Evolutionary conservation across 2,888 invertebrate genomes (phyloP).

Genomic region (Lasioglossum oenotherae): DNA sequence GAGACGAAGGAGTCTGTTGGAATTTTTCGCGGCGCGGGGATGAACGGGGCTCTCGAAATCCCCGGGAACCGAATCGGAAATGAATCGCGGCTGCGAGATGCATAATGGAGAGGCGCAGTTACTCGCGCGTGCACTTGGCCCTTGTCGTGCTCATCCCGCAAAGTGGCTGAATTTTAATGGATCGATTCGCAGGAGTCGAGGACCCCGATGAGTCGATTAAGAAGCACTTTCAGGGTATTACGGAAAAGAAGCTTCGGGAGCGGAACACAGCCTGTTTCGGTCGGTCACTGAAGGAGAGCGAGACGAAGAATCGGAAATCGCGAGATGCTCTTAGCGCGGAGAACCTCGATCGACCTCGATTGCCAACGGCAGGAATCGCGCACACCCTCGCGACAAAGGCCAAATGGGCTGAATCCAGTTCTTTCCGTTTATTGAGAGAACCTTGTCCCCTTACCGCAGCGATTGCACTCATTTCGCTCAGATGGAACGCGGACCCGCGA

Average conservation of each 20-base stretch:
- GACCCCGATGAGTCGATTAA: constrained; percentile 43
- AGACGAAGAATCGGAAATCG: constrained; percentile 71
- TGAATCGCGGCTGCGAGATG: neutral
- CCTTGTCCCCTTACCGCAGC: neutral
- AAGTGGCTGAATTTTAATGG: constrained; percentile 29
- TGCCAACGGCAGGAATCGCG: neutral
- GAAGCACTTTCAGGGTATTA: constrained; percentile 51
- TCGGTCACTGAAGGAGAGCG: constrained; percentile 59
- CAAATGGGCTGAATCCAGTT: constrained; percentile 78
- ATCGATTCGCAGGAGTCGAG: constrained; percentile 1
- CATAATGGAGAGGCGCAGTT: constrained; percentile 11
- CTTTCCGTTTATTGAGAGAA: neutral
- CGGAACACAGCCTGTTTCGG: constrained; percentile 35
- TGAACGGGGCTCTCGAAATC: neutral
- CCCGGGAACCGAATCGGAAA: neutral
- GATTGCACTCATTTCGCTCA: neutral
- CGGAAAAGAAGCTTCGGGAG: neutral
- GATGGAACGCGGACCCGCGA: neutral
- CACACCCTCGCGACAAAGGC: constrained; percentile 21
- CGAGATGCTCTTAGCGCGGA: constrained; percentile 74
- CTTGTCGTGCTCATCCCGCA: constrained; percentile 17
- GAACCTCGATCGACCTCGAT: constrained; percentile 33
- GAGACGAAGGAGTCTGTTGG: neutral
- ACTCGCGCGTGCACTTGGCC: neutral
- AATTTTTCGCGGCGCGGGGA: neutral